Conservation (phyloP, 1,140 invertebrate genomes). For the Leptinotarsa lineolata region DNA sequence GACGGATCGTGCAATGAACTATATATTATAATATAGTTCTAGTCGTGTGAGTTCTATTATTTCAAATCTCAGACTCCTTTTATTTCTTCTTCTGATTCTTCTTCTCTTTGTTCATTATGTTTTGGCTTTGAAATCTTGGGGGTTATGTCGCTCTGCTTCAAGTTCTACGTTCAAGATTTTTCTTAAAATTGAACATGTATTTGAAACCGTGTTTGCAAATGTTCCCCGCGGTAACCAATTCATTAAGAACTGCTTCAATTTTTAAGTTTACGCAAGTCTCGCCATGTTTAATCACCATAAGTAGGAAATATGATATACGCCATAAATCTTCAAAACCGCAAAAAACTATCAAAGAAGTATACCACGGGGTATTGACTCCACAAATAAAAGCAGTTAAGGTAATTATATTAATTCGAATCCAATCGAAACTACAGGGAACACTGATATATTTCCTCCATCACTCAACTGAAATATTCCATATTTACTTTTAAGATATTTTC, state of each 20-base stretch:
- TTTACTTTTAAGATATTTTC: constrained; percentile 66
- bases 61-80: not conserved
- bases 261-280: not conserved
- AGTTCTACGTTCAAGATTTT: not conserved
- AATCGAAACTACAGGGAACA: constrained; percentile 21
- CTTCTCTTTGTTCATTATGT: too few species aligned
- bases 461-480: not conserved
- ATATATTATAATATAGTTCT: not conserved
- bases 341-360: constrained; percentile 37
- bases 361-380: constrained; percentile 65
- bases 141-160: not conserved
- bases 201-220: constrained; percentile 5
- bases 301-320: not conserved
- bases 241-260: not conserved
- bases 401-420: constrained; percentile 19
- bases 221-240: not conserved
- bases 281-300: not conserved
- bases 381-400: constrained; percentile 74
- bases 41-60: not conserved
- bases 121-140: not conserved
- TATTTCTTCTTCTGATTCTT: too few species aligned
- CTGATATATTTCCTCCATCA: constrained; percentile 4
- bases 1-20: too few species aligned
- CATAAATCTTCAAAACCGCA: constrained; percentile 14
- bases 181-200: constrained; percentile 2